A percentile compares a stretch with the other conserved stretches of the same genome.
Conservation (phyloP, 2,797 vertebrate genomes). For the Petrocephalus schoutedeni region DNA sequence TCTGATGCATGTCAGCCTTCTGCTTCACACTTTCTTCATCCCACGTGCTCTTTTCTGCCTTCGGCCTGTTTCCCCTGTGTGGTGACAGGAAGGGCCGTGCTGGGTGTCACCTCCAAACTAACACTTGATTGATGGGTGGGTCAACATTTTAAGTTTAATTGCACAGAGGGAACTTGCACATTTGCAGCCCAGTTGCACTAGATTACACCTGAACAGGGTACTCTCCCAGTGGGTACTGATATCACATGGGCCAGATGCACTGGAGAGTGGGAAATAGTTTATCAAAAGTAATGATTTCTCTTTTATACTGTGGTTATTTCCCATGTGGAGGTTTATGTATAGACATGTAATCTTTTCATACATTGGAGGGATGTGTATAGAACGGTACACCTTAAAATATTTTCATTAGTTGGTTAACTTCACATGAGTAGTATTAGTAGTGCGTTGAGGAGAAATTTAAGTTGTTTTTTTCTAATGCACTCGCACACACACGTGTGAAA, state of each 20-base stretch:
- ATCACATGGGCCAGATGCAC: neutral
- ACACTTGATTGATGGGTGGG: constrained; percentile 1
- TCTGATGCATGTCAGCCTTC: neutral
- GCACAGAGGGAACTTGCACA: neutral
- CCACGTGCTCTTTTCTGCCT: neutral
- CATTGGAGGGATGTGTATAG: neutral
- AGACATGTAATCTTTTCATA: neutral
- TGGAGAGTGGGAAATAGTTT: neutral
- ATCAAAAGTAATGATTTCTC: neutral
- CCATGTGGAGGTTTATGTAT: neutral
- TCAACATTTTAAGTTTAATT: neutral
- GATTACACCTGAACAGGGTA: neutral
- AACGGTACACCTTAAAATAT: neutral
- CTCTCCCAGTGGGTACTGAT: neutral
- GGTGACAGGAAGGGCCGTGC: neutral
- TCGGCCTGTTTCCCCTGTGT: neutral
- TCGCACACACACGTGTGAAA: neutral
- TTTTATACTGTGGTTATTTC: neutral
- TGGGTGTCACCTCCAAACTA: neutral
- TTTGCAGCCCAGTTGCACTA: neutral
- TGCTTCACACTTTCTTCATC: neutral
- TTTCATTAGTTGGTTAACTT: neutral
- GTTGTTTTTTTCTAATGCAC: neutral
- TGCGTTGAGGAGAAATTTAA: neutral
- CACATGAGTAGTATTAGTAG: neutral